These are phyloP conservation scores for Gari tellinella DNA, from an alignment of 2,888 invertebrate genomes.

Conservation along the genomic window DNA sequence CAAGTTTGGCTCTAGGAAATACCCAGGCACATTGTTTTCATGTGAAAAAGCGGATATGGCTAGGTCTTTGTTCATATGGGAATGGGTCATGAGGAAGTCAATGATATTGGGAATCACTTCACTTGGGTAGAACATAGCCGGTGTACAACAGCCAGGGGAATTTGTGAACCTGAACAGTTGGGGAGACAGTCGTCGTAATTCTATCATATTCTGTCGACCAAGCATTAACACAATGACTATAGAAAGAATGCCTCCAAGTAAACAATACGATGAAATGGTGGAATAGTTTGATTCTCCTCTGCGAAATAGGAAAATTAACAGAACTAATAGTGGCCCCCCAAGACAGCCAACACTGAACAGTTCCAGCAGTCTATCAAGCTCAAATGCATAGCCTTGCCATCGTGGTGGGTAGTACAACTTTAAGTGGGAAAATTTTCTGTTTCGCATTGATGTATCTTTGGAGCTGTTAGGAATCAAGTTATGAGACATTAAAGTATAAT, in stretches of 20 bases:
- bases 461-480: slow-evolving; percentile 16
- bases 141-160: slow-evolving; percentile 82
- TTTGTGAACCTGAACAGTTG: slow-evolving; percentile 70
- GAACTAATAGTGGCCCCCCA: slow-evolving; percentile 60
- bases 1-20: slow-evolving; percentile 78
- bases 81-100: slow-evolving; percentile 56
- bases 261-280: slow-evolving; percentile 43
- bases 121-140: slow-evolving; percentile 79
- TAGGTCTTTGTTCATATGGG: slow-evolving; percentile 72
- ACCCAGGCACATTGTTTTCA: slow-evolving; percentile 59
- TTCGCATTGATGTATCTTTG: not conserved
- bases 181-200: slow-evolving; percentile 71
- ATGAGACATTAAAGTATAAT: slow-evolving; percentile 42
- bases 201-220: slow-evolving; percentile 77
- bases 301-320: slow-evolving; percentile 9
- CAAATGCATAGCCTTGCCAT: slow-evolving; percentile 77
- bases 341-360: slow-evolving; percentile 69
- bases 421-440: slow-evolving; percentile 66
- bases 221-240: slow-evolving; percentile 57
- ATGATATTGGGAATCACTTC: slow-evolving; percentile 61
- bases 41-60: slow-evolving; percentile 71
- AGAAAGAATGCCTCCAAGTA: slow-evolving; percentile 52
- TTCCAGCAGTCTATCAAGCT: slow-evolving; percentile 70
- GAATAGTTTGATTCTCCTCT: slow-evolving; percentile 11
- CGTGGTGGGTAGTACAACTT: slow-evolving; percentile 82